These are phyloP conservation scores for Phalanger gymnotis DNA, from an alignment of 2,797 vertebrate species.

Conservation along the genomic window DNA sequence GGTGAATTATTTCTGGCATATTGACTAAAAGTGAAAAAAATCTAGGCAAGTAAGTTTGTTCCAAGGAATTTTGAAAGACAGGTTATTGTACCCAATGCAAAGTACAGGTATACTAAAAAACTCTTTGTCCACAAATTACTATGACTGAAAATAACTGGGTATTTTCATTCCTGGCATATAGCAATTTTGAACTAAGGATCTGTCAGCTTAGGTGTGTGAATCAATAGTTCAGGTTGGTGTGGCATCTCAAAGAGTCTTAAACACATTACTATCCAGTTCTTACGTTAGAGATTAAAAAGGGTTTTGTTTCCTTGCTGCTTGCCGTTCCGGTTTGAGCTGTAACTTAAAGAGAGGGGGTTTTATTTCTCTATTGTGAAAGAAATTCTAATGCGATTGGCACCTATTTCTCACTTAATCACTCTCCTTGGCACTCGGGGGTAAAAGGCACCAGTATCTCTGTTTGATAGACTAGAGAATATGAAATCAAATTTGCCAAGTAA, in stretches of 20 bases:
- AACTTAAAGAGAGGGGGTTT: neutral
- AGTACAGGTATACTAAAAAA: conserved; percentile 42
- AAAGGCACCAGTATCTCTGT: neutral
- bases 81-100: conserved; percentile 32
- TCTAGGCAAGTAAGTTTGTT: conserved; percentile 28
- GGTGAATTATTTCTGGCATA: conserved; percentile 25
- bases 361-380: neutral
- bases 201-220: neutral
- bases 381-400: neutral
- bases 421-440: neutral
- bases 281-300: neutral
- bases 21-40: conserved; percentile 23
- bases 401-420: neutral
- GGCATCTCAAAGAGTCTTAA: neutral
- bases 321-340: neutral
- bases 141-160: conserved; percentile 15
- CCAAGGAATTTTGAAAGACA: conserved; percentile 17
- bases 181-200: neutral
- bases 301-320: neutral
- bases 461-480: neutral
- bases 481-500: neutral
- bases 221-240: neutral
- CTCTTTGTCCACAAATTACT: conserved; percentile 22
- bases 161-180: neutral
- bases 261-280: neutral